These are phyloP conservation scores for Operophtera brumata DNA, from an alignment of 2,888 invertebrate genomes.

Conservation along the genomic window DNA sequence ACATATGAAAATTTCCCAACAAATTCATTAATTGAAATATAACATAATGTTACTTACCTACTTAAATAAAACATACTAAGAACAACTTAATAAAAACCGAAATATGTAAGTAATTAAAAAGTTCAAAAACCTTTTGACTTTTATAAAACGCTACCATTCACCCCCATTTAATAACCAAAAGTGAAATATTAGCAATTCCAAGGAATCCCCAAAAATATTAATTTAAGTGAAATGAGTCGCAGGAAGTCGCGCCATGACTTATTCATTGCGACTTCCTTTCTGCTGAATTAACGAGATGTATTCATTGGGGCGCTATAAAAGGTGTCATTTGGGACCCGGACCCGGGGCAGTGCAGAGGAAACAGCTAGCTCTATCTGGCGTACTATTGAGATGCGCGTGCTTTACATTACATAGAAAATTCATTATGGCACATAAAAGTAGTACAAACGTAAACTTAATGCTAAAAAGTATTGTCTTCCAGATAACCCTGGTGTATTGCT, in stretches of 20 bases:
- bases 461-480: too few relatives aligned
- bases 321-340: constrained; percentile 37
- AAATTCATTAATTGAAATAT: too few relatives aligned
- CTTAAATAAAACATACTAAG: too few relatives aligned
- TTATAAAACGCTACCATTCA: constrained; percentile 3
- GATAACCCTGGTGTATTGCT: too few relatives aligned
- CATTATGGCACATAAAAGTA: too few relatives aligned
- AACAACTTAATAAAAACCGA: too few relatives aligned
- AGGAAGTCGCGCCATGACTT: constrained; percentile 51
- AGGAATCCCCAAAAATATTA: constrained; percentile 24
- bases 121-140: constrained; percentile 4
- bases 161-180: constrained; percentile 12
- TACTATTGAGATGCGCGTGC: background rate
- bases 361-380: background rate
- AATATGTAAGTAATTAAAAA: background rate
- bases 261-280: constrained; percentile 44
- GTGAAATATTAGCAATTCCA: constrained; percentile 17
- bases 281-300: constrained; percentile 49
- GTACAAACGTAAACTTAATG: too few relatives aligned
- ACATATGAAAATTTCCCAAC: too few relatives aligned
- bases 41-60: too few relatives aligned
- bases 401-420: too few relatives aligned
- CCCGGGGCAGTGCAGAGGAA: background rate
- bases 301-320: constrained; percentile 43
- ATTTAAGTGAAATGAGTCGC: constrained; percentile 24